These are phyloP conservation scores for Heteromormyrus szaboi DNA, from an alignment of 2,797 vertebrate species.

Conservation along the genomic window DNA sequence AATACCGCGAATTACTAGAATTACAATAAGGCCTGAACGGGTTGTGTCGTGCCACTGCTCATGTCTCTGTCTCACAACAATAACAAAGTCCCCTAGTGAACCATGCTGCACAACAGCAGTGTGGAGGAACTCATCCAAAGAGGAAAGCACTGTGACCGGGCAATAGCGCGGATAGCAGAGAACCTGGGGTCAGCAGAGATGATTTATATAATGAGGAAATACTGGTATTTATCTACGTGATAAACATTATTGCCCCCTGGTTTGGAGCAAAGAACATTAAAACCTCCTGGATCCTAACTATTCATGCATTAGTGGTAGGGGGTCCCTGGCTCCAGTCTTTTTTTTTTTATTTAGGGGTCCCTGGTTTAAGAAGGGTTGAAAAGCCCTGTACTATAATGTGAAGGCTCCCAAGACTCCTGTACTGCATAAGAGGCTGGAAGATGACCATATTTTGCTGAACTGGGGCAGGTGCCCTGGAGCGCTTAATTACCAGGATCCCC, in stretches of 20 bases:
- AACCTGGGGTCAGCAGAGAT: background rate
- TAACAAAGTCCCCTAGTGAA: background rate
- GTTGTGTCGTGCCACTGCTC: background rate
- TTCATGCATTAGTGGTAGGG: background rate
- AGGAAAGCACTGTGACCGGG: background rate
- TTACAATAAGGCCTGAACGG: background rate
- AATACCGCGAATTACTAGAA: background rate
- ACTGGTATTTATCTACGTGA: background rate
- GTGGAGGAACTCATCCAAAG: background rate
- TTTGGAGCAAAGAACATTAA: background rate
- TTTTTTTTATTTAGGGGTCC: background rate
- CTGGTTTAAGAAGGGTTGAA: background rate
- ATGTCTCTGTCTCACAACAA: background rate
- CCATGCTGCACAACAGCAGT: background rate
- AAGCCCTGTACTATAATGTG: background rate
- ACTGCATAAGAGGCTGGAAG: background rate
- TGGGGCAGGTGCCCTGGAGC: background rate
- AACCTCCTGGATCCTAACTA: background rate
- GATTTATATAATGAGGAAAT: background rate
- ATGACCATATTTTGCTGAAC: background rate
- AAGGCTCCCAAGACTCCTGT: background rate
- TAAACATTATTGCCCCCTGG: background rate
- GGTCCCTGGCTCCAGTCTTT: background rate
- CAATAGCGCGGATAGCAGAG: background rate
- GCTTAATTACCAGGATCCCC: conserved; percentile 53